A percentile compares a stretch with the other conserved stretches of the same genome.
Evolutionary conservation across 2,113 vertebrate genomes (phyloP).

Genomic region (Mormoops blainvillei): DNA sequence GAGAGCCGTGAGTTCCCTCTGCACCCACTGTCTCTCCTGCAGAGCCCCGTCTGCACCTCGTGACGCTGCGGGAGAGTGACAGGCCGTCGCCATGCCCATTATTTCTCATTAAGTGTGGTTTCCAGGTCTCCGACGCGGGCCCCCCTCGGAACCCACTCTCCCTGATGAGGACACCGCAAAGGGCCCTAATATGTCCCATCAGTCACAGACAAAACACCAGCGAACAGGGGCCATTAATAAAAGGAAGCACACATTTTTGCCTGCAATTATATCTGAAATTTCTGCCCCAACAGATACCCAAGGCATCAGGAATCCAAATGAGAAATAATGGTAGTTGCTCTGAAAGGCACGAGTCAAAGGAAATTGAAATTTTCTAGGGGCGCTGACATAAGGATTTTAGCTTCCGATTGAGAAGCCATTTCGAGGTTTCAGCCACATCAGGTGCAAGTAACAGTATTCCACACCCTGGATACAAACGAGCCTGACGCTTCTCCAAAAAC

Average conservation of each 20-base stretch:
- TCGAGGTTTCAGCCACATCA: background rate
- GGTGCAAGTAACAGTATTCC: background rate
- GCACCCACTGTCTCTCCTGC: slow-evolving; percentile 59
- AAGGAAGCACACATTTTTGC: background rate
- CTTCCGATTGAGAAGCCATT: background rate
- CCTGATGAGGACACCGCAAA: slow-evolving; percentile 22
- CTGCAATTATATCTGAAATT: background rate
- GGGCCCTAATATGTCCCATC: background rate
- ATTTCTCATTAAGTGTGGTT: slow-evolving; percentile 55
- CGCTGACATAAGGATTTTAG: background rate
- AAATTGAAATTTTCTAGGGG: background rate
- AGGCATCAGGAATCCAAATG: background rate
- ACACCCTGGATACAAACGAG: background rate
- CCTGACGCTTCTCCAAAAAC: slow-evolving; percentile 45
- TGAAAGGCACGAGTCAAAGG: background rate
- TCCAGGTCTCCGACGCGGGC: background rate
- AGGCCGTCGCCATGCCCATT: slow-evolving; percentile 47
- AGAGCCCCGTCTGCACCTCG: slow-evolving; percentile 36
- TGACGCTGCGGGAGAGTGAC: slow-evolving; percentile 17
- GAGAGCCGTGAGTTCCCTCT: slow-evolving; percentile 58
- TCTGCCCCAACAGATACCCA: background rate
- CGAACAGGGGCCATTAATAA: background rate
- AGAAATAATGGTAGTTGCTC: background rate
- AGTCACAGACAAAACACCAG: slow-evolving; percentile 17
- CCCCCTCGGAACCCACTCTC: background rate